Percentiles rank a stretch among this genome's conserved stretches.
These are phyloP conservation scores for Acleris sparsana DNA, from an alignment of 2,888 invertebrate genomes.

Conservation along the genomic window DNA sequence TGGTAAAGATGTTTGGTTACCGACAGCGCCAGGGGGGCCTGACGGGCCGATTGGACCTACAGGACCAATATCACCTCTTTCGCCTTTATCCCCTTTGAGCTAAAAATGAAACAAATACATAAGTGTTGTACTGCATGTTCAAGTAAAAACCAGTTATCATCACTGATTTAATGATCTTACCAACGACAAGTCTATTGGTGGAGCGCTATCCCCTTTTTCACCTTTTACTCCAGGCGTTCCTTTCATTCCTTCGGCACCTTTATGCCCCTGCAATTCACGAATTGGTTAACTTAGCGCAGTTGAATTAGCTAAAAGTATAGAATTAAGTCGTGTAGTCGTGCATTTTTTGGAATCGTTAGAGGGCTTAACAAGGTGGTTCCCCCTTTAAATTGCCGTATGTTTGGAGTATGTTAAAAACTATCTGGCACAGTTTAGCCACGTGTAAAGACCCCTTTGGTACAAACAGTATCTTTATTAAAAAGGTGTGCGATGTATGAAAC, in stretches of 20 bases:
- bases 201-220: constrained; percentile 61
- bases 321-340: too few relatives aligned
- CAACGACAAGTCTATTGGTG: constrained; percentile 50
- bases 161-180: constrained; percentile 44
- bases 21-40: constrained; percentile 42
- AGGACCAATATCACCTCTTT: constrained; percentile 48
- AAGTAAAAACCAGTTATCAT: too few relatives aligned
- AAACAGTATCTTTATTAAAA: too few relatives aligned
- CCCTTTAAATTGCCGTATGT: too few relatives aligned
- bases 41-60: constrained; percentile 35
- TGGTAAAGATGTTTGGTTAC: constrained; percentile 5
- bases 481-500: too few relatives aligned
- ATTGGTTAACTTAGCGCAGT: background rate
- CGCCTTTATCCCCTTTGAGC: constrained; percentile 68
- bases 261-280: constrained; percentile 72
- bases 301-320: too few relatives aligned
- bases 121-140: too few relatives aligned
- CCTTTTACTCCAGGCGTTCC: constrained; percentile 53
- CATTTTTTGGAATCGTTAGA: too few relatives aligned
- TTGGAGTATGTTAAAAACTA: too few relatives aligned
- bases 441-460: too few relatives aligned
- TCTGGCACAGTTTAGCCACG: too few relatives aligned
- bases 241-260: constrained; percentile 59
- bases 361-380: too few relatives aligned
- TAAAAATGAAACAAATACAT: constrained; percentile 38